Evolutionary conservation across 1,140 invertebrate genomes (phyloP).

Genomic region (Rhopalosiphum padi): DNA sequence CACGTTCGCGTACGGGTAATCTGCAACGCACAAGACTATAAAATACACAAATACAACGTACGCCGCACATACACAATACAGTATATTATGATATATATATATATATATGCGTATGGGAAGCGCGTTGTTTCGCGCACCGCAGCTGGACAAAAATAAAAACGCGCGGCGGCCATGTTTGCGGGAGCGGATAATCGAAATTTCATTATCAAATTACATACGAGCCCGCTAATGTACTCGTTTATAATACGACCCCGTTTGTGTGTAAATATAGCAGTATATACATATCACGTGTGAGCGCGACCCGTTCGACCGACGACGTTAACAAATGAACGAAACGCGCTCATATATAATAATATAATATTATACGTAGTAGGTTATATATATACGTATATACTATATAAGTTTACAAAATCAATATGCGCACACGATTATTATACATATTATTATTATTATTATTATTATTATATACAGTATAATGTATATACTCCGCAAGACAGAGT

Average conservation of each 20-base stretch:
- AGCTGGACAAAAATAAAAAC: background rate
- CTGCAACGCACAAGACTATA: no score
- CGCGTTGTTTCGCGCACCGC: background rate
- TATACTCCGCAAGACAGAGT: background rate
- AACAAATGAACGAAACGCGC: constrained; percentile 26
- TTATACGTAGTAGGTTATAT: background rate
- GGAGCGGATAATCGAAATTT: constrained; percentile 35
- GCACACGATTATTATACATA: background rate
- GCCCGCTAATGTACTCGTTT: constrained; percentile 20
- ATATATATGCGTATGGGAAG: background rate
- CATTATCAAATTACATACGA: constrained; percentile 15
- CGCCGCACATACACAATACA: no score
- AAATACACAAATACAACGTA: no score
- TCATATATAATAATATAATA: background rate
- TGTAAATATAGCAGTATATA: background rate
- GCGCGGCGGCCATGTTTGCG: constrained; percentile 11
- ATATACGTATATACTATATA: background rate
- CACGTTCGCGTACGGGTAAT: no score
- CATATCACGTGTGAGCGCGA: background rate
- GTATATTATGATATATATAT: no score
- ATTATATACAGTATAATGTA: background rate
- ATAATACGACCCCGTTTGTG: background rate
- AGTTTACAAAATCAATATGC: constrained; percentile 28
- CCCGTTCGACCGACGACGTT: background rate
- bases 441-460: background rate